Percentiles rank a stretch among this genome's conserved stretches.
Conservation (phyloP, 2,797 vertebrate species). For the Microctenopoma stevenorrisi region DNA sequence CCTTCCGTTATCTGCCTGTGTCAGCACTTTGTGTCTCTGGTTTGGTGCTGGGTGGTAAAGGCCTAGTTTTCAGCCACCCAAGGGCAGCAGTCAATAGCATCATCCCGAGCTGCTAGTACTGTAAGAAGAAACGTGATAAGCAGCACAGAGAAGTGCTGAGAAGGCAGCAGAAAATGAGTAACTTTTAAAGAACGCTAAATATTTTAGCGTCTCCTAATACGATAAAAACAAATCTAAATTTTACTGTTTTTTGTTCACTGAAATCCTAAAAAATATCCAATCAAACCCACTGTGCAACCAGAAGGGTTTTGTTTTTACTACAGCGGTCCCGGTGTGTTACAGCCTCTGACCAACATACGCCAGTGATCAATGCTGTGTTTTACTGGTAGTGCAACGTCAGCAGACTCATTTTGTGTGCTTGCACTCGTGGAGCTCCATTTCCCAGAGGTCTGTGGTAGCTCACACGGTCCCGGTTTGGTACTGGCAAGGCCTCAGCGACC, state of each 20-base stretch:
- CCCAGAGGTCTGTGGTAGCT: constrained; percentile 61
- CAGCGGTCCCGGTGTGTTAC: too few relatives aligned
- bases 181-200: constrained; percentile 33
- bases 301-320: too few relatives aligned
- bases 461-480: constrained; percentile 29
- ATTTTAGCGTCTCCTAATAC: constrained; percentile 16
- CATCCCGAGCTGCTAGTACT: constrained; percentile 59
- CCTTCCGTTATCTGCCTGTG: constrained; percentile 76
- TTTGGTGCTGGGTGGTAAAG: constrained; percentile 75
- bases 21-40: constrained; percentile 79
- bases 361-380: constrained; percentile 21
- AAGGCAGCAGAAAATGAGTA: constrained; percentile 27
- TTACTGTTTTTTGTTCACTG: neutral
- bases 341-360: constrained; percentile 27
- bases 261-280: neutral
- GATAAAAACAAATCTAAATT: neutral
- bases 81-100: constrained; percentile 75
- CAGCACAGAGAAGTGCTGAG: constrained; percentile 22
- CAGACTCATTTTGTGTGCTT: constrained; percentile 37
- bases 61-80: constrained; percentile 77
- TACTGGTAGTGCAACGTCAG: constrained; percentile 43
- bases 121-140: constrained; percentile 52
- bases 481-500: constrained; percentile 66
- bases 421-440: constrained; percentile 42
- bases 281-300: neutral